phyloP scores from a whole-genome alignment of 2,888 invertebrate genomes.

The Germaria angustata region DNA sequence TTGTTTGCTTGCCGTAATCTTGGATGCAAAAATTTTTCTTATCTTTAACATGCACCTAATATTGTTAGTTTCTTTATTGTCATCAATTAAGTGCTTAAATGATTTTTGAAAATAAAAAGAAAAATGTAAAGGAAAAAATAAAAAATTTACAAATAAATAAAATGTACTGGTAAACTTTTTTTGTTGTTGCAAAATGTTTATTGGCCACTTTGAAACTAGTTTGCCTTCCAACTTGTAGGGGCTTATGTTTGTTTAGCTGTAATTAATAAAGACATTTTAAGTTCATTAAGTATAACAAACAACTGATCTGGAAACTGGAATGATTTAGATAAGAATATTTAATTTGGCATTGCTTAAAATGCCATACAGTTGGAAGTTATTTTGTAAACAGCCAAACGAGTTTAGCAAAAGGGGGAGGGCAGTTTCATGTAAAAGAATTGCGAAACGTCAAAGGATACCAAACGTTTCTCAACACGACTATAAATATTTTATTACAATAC shows the following conservation, averaged over 20 bases:
- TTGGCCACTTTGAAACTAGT: slow-evolving; percentile 17
- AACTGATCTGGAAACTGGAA: slow-evolving; percentile 62
- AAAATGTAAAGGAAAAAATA: neutral
- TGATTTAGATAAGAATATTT: slow-evolving; percentile 63
- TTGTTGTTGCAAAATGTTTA: neutral
- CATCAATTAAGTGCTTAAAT: slow-evolving; percentile 61
- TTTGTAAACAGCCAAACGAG: slow-evolving; percentile 31
- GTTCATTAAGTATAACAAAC: slow-evolving; percentile 67
- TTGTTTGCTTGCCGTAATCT: slow-evolving; percentile 29
- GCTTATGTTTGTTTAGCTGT: slow-evolving; percentile 55
- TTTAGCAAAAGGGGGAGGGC: slow-evolving; percentile 39
- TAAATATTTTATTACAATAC: slow-evolving; percentile 22
- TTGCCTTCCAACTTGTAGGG: slow-evolving; percentile 49
- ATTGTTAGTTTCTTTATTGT: slow-evolving; percentile 59
- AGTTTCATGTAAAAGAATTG: slow-evolving; percentile 16
- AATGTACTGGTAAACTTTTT: neutral
- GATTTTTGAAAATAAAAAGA: slow-evolving; percentile 23
- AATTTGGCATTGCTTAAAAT: slow-evolving; percentile 57
- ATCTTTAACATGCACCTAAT: slow-evolving; percentile 57
- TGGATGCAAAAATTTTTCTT: slow-evolving; percentile 41
- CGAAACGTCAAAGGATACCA: slow-evolving; percentile 26
- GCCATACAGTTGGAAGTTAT: slow-evolving; percentile 37
- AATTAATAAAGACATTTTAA: slow-evolving; percentile 67
- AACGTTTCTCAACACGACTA: neutral
- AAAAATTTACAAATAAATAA: neutral